A percentile compares a stretch with the other conserved stretches of the same genome.
These are phyloP conservation scores for Malacosoma neustria DNA, from an alignment of 2,888 invertebrate genomes.

Conservation along the genomic window DNA sequence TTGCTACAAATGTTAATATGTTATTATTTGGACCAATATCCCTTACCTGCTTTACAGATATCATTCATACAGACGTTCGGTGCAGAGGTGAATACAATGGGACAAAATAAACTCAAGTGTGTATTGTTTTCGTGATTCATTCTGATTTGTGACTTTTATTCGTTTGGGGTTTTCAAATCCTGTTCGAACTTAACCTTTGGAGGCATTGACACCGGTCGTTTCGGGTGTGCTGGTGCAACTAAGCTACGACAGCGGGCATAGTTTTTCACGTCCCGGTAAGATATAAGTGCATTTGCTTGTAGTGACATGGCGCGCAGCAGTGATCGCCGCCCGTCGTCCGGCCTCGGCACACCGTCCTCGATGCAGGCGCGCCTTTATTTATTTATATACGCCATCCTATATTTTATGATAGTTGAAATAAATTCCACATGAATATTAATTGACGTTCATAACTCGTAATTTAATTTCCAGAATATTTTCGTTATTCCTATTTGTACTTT, in stretches of 20 bases:
- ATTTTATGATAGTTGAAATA: slow-evolving; percentile 67
- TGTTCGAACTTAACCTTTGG: slow-evolving; percentile 49
- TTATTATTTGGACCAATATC: too few species aligned
- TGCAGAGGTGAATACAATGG: slow-evolving; percentile 27
- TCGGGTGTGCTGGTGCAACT: slow-evolving; percentile 55
- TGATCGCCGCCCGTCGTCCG: slow-evolving; percentile 26
- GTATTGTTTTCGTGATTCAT: slow-evolving; percentile 50
- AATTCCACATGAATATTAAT: slow-evolving; percentile 19
- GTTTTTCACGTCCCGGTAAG: slow-evolving; percentile 67
- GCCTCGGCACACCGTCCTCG: slow-evolving; percentile 47
- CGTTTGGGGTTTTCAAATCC: slow-evolving; percentile 45
- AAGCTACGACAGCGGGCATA: slow-evolving; percentile 56
- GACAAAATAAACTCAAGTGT: slow-evolving; percentile 37
- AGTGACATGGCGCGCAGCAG: slow-evolving; percentile 62
- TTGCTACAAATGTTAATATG: too few species aligned
- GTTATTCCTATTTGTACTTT: too few species aligned
- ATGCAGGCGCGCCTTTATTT: slow-evolving; percentile 56
- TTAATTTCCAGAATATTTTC: too few species aligned
- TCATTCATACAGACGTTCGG: too few species aligned
- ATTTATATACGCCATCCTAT: slow-evolving; percentile 68
- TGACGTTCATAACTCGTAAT: too few species aligned
- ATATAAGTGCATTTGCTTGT: slow-evolving; percentile 76
- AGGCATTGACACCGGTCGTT: slow-evolving; percentile 52
- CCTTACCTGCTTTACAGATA: too few species aligned
- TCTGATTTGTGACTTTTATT: slow-evolving; percentile 43